Evolutionary conservation across 2,888 invertebrate species (phyloP).

Genomic region (Digitonthophagus gazella): DNA sequence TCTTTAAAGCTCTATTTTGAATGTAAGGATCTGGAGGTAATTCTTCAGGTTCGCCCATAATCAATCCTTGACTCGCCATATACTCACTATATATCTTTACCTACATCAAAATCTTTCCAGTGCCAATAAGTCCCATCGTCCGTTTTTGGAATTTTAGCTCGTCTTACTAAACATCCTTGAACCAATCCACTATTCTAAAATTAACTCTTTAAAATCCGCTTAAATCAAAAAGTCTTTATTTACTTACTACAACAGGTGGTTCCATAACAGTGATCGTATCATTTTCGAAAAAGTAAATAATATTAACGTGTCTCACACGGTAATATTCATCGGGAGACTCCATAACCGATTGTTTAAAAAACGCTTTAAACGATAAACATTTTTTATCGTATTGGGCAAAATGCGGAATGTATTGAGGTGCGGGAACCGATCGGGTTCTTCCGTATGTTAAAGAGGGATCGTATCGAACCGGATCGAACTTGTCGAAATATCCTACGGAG

Average conservation of each 20-base stretch:
- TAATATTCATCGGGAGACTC: slow-evolving; percentile 72
- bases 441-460: slow-evolving; percentile 73
- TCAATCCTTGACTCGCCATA: slow-evolving; percentile 78
- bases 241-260: slow-evolving; percentile 62
- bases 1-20: slow-evolving; percentile 53
- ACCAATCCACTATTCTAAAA: slow-evolving; percentile 69
- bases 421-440: slow-evolving; percentile 58
- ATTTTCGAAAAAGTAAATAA: slow-evolving; percentile 82
- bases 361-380: slow-evolving; percentile 76
- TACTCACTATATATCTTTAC: slow-evolving; percentile 78
- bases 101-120: slow-evolving; percentile 86
- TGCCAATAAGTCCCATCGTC: slow-evolving; percentile 67
- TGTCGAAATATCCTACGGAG: slow-evolving; percentile 59
- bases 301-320: slow-evolving; percentile 74
- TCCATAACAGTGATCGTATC: slow-evolving; percentile 81
- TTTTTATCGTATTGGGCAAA: slow-evolving; percentile 72
- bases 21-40: slow-evolving; percentile 71
- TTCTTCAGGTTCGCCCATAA: slow-evolving; percentile 66
- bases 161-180: slow-evolving; percentile 74
- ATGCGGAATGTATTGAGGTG: slow-evolving; percentile 64
- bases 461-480: slow-evolving; percentile 57
- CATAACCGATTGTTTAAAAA: slow-evolving; percentile 76
- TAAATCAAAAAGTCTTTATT: slow-evolving; percentile 1
- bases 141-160: slow-evolving; percentile 75
- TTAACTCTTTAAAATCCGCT: slow-evolving; percentile 12